Evolutionary conservation across 1,140 invertebrate genomes (phyloP).

Genomic region (Hormaphis cornu): DNA sequence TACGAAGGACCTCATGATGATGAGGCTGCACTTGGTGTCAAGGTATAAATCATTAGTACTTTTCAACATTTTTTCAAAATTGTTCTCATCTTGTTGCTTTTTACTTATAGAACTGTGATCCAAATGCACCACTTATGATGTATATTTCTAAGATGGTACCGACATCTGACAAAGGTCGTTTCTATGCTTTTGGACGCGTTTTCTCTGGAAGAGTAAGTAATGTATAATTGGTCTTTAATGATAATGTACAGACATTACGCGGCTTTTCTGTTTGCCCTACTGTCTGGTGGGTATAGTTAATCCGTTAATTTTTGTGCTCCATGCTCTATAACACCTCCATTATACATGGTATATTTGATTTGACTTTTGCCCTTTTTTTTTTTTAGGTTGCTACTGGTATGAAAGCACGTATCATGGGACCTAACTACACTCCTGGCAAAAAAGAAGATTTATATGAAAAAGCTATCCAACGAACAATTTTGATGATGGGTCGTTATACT

Average conservation of each 20-base stretch:
- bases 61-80: slow-evolving; percentile 13
- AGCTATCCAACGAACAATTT: slow-evolving; percentile 96
- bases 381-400: slow-evolving; percentile 67
- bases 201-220: slow-evolving; percentile 84
- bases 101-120: slow-evolving; percentile 71
- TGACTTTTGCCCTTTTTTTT: neutral
- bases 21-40: slow-evolving; percentile 83
- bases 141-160: slow-evolving; percentile 99
- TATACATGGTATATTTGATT: neutral
- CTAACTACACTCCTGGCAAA: slow-evolving; percentile 94
- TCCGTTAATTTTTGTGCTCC: no score
- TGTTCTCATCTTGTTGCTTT: neutral
- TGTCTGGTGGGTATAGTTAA: no score
- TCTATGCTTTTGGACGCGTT: slow-evolving; percentile 99
- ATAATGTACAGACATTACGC: neutral
- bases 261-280: no score
- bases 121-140: slow-evolving; percentile 98
- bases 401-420: slow-evolving; percentile 97
- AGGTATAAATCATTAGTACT: no score
- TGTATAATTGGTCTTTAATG: neutral
- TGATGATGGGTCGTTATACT: slow-evolving; percentile 99
- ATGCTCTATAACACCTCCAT: no score
- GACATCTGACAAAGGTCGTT: slow-evolving; percentile 97
- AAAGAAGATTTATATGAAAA: slow-evolving; percentile 99
- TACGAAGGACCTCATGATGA: slow-evolving; percentile 97